Evolutionary conservation across 2,113 vertebrate genomes (phyloP), one percentile per base, ranked within the genome.

Genomic region (Platichthys flesus): DNA sequence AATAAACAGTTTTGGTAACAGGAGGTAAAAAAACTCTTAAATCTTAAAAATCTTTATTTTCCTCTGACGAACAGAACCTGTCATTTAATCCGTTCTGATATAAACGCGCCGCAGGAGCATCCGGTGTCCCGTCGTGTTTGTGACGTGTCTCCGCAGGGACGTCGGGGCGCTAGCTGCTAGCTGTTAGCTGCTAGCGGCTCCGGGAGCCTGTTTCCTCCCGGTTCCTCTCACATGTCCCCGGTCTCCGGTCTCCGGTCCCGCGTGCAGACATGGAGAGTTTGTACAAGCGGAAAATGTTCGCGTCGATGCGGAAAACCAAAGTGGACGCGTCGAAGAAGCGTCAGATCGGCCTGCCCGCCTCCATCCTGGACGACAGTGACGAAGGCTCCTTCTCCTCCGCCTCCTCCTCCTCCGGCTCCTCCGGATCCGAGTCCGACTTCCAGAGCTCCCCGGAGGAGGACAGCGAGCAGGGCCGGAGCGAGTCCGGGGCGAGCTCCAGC

Each of bases 281-380:
- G 20, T 93, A 93, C 90, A 93, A 93, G 82, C 86, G 92, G n/a
- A 92, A 92, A 37, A 91, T 93, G 85, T 93, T 92, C 87, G 92
- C 90, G 4, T 92, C 92, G 1, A 92, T 93, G 92, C 87, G 92
- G 37, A 93, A 92, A 63, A 93, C 91, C 67, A 92, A 92, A 24
- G 89, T 84, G 67, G 92, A 71, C 20, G 89, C 85, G 0, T 78
- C 84, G 4, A 91, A 91, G 81, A 90, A 88, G 85, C 74, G 88
- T 1, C 81, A 92, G 67, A 90, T 93, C 45, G 92, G 92, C 62
- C 78, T 93, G 1, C 89, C 92, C 13, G 88, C 91, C 51, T 81
- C 84, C 24, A 89, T 93, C 79, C 86, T 93, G 76, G 92, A 93
- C 82, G 92, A 93, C 87, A 93, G 89, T 64, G 92, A 93, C 81